Conservation (phyloP, 2,113 vertebrate genomes). For the Gobio gobio region DNA sequence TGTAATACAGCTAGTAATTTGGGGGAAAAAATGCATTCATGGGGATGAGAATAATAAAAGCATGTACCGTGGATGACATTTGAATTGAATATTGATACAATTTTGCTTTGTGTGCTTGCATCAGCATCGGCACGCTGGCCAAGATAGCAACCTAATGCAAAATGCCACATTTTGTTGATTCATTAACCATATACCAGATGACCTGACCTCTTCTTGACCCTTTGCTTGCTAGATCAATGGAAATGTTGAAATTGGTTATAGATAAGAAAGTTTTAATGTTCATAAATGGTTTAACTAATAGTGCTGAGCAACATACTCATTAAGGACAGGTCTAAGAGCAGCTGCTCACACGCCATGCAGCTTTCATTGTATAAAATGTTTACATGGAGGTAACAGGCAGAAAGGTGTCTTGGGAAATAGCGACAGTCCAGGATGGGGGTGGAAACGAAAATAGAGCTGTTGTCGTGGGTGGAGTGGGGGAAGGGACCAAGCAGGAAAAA, state of each 20-base stretch:
- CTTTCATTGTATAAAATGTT: background rate
- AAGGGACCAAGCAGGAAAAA: background rate
- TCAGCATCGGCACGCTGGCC: background rate
- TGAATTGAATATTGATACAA: background rate
- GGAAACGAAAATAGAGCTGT: slow-evolving; percentile 24
- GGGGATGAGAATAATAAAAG: background rate
- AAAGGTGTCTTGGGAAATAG: slow-evolving; percentile 26
- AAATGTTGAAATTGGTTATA: background rate
- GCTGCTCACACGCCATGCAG: background rate
- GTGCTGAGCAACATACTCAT: background rate
- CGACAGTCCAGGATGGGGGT: background rate
- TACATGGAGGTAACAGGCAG: background rate
- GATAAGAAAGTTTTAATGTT: background rate
- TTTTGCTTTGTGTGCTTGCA: background rate
- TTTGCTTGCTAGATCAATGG: background rate
- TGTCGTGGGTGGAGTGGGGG: slow-evolving; percentile 14
- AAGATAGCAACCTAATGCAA: background rate
- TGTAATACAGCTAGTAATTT: background rate
- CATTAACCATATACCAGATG: background rate
- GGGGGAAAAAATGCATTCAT: background rate
- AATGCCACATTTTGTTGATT: slow-evolving; percentile 17
- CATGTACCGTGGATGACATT: background rate
- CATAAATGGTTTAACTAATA: background rate
- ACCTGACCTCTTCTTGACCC: slow-evolving; percentile 25
- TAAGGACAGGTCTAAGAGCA: slow-evolving; percentile 16